Conservation (phyloP, 2,797 vertebrate species). For the Cercopithecus mitis region DNA sequence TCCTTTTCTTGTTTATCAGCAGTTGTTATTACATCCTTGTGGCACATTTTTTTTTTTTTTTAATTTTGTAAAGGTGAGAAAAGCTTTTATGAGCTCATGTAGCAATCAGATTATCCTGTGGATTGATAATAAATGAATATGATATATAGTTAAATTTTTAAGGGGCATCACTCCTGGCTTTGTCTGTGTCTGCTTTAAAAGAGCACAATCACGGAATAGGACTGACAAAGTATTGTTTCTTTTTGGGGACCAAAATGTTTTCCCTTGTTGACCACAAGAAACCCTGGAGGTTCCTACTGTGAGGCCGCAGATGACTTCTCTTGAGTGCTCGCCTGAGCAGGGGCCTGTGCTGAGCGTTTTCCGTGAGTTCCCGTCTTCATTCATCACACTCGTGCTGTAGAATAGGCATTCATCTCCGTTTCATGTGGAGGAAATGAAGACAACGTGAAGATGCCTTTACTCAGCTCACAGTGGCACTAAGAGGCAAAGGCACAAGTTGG, state of each 20-base stretch:
- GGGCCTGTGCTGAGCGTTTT: rapidly evolving
- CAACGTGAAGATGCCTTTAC: not conserved
- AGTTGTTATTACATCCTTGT: slow-evolving; percentile 87
- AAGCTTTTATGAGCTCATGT: slow-evolving; percentile 91
- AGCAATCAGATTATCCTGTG: slow-evolving; percentile 91
- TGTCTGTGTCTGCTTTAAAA: slow-evolving; percentile 68
- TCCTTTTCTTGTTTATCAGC: slow-evolving; percentile 88
- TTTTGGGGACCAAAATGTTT: not conserved
- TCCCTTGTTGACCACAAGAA: not conserved
- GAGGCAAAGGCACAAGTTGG: too few species aligned
- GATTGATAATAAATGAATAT: slow-evolving; percentile 90
- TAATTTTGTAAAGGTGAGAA: slow-evolving; percentile 89
- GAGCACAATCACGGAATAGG: not conserved
- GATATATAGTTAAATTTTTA: slow-evolving; percentile 89
- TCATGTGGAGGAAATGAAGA: not conserved
- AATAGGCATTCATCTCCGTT: too few species aligned
- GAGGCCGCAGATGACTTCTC: rapidly evolving
- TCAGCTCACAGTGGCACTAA: not conserved
- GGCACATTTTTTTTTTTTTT: slow-evolving; percentile 86
- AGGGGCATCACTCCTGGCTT: slow-evolving; percentile 82
- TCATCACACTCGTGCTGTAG: not conserved
- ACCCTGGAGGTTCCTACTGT: not conserved
- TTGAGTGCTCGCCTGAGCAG: rapidly evolving
- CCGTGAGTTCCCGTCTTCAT: rapidly evolving
- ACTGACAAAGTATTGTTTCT: not conserved